Evolutionary conservation across 2,888 invertebrate species (phyloP), one percentile per base, ranked within the genome.

Genomic region (Eudasyphora cyanicolor): DNA sequence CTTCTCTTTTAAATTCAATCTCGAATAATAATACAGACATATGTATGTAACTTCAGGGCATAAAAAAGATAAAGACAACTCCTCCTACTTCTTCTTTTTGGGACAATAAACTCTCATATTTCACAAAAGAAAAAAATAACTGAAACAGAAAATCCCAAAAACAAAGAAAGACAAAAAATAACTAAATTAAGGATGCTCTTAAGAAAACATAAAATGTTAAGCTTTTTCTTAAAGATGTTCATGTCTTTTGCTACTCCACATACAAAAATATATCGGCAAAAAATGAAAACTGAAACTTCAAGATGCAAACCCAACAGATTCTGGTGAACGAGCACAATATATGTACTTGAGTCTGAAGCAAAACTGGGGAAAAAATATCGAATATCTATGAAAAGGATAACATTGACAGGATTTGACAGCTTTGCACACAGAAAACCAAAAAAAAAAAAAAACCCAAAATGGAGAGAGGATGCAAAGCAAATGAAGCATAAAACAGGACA

Each of bases 201-300:
- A 71, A 64, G 42, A 70, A 73, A 81, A 84, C 84, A 84, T 73
- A 62, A 81, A 84, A 81, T 73, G 84, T 84, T 84, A 84, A 81
- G 84, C 84, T 84, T 84, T 79, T 83, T 21, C 42, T 76, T 62
- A 71, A 75, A 77, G 60, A 82, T 82, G 82, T 79, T 76, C 82
- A 82, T 82, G 82, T 82, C 79, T n/a, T n/a, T n/a, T n/a, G n/a
- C 57, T 64, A 67, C 70, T 64, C n/a, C 79, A 81, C 73, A 62
- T 45, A n/a, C n/a, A n/a, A n/a, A n/a, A n/a, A n/a, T n/a, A n/a
- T n/a, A n/a, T n/a, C n/a, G n/a, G n/a, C n/a, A n/a, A n/a, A n/a
- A n/a, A n/a, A n/a, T n/a, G n/a, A n/a, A n/a, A 67, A 57, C 77
- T 35, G 71, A 84, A 73, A 35, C 64, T 73, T 76, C 24, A 69